A percentile compares a stretch with the other conserved stretches of the same genome.
Evolutionary conservation across 2,888 invertebrate genomes (phyloP).

Genomic region (Andrena marginata): DNA sequence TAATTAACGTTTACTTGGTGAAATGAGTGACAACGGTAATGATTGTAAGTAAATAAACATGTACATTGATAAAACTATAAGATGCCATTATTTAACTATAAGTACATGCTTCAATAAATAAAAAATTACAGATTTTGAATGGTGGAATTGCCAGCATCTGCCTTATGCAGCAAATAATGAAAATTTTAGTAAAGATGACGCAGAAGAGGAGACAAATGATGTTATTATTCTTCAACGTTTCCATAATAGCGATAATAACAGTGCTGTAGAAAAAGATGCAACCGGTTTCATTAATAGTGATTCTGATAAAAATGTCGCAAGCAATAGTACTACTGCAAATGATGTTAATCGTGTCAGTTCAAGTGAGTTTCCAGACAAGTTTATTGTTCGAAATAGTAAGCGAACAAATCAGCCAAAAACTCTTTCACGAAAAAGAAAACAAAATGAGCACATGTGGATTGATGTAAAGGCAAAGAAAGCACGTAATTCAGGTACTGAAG

Average conservation of each 20-base stretch:
- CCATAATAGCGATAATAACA: no score
- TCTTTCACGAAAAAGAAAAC: neutral
- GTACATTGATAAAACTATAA: neutral
- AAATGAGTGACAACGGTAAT: neutral
- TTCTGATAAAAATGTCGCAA: neutral
- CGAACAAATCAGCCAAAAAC: neutral
- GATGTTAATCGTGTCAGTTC: neutral
- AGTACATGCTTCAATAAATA: neutral
- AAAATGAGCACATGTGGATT: neutral
- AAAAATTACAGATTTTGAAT: neutral
- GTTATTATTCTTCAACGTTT: neutral
- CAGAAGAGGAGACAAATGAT: neutral
- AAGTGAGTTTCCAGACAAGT: neutral
- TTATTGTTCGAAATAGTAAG: neutral
- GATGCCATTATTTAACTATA: neutral
- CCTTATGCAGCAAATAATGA: neutral
- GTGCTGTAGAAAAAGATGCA: neutral
- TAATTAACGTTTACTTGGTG: neutral
- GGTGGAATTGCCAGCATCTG: neutral
- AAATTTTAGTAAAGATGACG: neutral
- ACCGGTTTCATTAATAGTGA: neutral
- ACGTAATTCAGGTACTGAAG: neutral
- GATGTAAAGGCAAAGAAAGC: neutral
- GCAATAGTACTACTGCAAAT: no score
- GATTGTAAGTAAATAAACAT: neutral